These are phyloP conservation scores for Sclerodermus sp. DNA, from an alignment of 2,888 invertebrate species.

Conservation along the genomic window DNA sequence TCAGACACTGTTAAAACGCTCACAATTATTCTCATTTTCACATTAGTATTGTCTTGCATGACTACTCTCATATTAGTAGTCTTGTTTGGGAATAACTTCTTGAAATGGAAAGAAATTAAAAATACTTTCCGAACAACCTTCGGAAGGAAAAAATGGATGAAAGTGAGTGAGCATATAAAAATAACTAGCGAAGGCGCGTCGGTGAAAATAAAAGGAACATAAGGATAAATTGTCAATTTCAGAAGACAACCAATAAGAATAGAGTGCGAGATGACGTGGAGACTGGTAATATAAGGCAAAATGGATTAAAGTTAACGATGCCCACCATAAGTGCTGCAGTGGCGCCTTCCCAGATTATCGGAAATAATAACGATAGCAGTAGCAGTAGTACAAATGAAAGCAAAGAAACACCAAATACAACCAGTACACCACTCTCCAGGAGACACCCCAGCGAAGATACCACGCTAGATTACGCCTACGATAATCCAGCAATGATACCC, in stretches of 20 bases:
- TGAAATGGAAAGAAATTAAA: slow-evolving; percentile 34
- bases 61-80: slow-evolving; percentile 25
- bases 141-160: slow-evolving; percentile 31
- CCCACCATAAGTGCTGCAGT: slow-evolving; percentile 47
- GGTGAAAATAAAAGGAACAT: neutral
- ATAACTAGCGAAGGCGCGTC: no score
- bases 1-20: slow-evolving; percentile 35
- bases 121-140: slow-evolving; percentile 31
- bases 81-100: slow-evolving; percentile 27
- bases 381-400: slow-evolving; percentile 58
- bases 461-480: slow-evolving; percentile 76
- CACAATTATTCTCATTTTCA: slow-evolving; percentile 24
- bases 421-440: slow-evolving; percentile 71
- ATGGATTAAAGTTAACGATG: slow-evolving; percentile 44
- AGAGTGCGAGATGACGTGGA: slow-evolving; percentile 42
- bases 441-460: slow-evolving; percentile 78
- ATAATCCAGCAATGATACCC: slow-evolving; percentile 75
- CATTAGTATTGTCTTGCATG: slow-evolving; percentile 30
- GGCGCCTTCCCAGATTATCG: slow-evolving; percentile 18
- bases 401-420: slow-evolving; percentile 66
- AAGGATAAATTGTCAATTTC: slow-evolving; percentile 5
- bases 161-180: no score
- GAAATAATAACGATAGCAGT: neutral
- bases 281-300: slow-evolving; percentile 29
- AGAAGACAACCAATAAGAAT: slow-evolving; percentile 34